Base-by-base conservation (phyloP, 2,113 vertebrate genomes). In the Entelurus aequoreus region DNA sequence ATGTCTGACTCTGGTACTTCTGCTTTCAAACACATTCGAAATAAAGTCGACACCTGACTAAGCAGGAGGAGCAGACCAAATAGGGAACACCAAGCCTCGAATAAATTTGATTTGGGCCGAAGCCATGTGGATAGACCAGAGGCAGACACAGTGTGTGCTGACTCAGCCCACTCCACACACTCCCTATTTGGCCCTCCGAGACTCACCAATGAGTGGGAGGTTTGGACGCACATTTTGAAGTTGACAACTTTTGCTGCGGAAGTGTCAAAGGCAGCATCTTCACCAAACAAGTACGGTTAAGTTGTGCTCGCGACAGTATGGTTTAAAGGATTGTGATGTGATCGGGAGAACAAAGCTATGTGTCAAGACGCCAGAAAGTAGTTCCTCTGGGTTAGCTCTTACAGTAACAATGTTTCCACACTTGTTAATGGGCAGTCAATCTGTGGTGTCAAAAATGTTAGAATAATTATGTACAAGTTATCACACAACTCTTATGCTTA, bases 71-170 rank as follows among this genome's bases (percentile, higher is more conserved):
- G 54, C 77, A 12, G 77, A 74, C 63, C 67, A 65, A 55, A 77
- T 28, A 21, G n/a, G 53, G 60, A 69, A 71, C 16, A 15, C 54
- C 63, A 69, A 60, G 57, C 63, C 66, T 74, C 19, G 74, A 60
- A 77, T 72, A 60, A 74, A 60, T 79, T 71, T 72, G 73, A 83
- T 77, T 54, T 67, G 57, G n/a, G 60, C 56, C 48, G 49, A 37
- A 35, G 63, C 57, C 66, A 75, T 76, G 70, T 65, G 70, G 69
- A 68, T 38, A n/a, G 8, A 55, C 15, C 36, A 38, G 63, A 75
- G 60, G 74, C 68, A 64, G 60, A 62, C 48, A 64, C 42, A 5
- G 46, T 16, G 37, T 72, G 42, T 57, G 79, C 80, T 84, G 82
- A 81, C 54, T 81, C 71, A 73, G 73, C 66, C 56, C 16, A 54